Percentiles rank a stretch among this genome's conserved stretches.
Evolutionary conservation across 1,140 invertebrate genomes (phyloP).

Genomic region (Cecropterus lyciades): DNA sequence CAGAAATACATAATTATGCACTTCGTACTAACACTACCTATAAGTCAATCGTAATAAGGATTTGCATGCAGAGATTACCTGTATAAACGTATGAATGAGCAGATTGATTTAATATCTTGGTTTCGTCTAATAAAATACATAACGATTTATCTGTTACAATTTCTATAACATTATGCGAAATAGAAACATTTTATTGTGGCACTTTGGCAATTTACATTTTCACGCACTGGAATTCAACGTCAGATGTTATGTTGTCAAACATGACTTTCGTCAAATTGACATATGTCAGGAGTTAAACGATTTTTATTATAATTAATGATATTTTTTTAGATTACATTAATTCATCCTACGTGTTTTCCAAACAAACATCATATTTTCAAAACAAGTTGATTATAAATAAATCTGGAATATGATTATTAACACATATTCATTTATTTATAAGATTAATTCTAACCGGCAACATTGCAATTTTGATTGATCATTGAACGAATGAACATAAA

Average conservation of each 20-base stretch:
- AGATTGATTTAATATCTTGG: conserved; percentile 53
- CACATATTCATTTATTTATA: too few species aligned
- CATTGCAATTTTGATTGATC: too few species aligned
- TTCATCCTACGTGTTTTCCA: too few species aligned
- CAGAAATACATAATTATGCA: background rate
- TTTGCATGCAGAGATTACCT: conserved; percentile 45
- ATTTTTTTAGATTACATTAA: too few species aligned
- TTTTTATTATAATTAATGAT: too few species aligned
- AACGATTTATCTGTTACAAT: conserved; percentile 48
- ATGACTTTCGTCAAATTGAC: too few species aligned
- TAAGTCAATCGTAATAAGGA: background rate
- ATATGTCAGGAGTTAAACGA: too few species aligned
- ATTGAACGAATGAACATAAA: too few species aligned
- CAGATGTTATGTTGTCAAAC: background rate
- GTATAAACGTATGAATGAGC: conserved; percentile 53
- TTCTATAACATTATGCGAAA: conserved; percentile 29
- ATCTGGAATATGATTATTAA: too few species aligned
- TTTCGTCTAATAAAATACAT: conserved; percentile 66
- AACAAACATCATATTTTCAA: too few species aligned
- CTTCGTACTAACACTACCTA: background rate
- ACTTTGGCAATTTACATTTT: conserved; percentile 62
- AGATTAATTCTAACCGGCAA: too few species aligned
- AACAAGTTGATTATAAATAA: too few species aligned
- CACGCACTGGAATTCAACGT: conserved; percentile 1
- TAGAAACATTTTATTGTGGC: conserved; percentile 36